These are phyloP conservation scores for Peucedramus taeniatus DNA, from an alignment of 2,113 vertebrate species.

Conservation along the genomic window DNA sequence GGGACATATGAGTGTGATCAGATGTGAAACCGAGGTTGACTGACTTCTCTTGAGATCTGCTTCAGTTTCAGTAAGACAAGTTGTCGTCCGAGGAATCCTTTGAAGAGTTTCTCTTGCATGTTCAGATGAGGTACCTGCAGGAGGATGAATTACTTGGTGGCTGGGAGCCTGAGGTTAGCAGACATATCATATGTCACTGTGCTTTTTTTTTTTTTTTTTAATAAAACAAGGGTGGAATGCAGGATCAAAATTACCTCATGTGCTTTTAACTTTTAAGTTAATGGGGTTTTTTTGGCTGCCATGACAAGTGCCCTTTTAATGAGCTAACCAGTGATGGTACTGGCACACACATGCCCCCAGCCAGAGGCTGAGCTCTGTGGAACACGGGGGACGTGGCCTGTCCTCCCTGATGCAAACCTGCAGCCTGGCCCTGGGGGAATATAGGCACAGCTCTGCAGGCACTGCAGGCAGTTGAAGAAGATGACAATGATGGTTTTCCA, in stretches of 20 bases:
- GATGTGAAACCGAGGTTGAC: background rate
- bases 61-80: background rate
- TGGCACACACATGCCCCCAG: background rate
- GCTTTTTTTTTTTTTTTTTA: background rate
- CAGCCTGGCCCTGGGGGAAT: background rate
- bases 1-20: background rate
- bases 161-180: background rate
- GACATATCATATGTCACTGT: background rate
- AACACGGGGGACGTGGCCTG: fast-evolving
- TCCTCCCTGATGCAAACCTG: fast-evolving
- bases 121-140: conserved; percentile 1
- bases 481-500: background rate
- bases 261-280: background rate
- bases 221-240: background rate
- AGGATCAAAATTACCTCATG: background rate
- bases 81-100: background rate
- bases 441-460: background rate
- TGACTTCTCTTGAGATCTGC: background rate
- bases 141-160: background rate
- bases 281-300: background rate
- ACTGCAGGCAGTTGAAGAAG: background rate
- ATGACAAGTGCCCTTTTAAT: background rate
- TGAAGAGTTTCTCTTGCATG: conserved; percentile 1
- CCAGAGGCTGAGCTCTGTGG: background rate
- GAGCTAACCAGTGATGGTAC: background rate